Evolutionary conservation across 2,797 vertebrate species (phyloP), one percentile per base, ranked within the genome.

Genomic region (Pangasius sanitwongsei): DNA sequence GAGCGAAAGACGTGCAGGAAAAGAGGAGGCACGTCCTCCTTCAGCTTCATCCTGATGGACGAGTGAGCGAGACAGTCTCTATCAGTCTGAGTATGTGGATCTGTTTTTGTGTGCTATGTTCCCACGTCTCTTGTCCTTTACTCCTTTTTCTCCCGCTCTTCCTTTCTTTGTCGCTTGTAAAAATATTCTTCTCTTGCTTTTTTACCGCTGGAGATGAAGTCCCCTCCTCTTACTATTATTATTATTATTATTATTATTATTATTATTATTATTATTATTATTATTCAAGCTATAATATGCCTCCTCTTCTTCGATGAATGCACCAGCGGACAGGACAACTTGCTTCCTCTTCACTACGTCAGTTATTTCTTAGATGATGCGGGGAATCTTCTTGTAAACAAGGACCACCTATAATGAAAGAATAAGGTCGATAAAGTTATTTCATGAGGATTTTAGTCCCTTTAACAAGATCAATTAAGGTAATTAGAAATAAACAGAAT

Each of bases 21-120:
- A 93, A 99, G 67, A 4, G 98, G 98, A 90, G 98, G 98, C 90
- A 99, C 97, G 90, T 97, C 96, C 94, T 99, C 98, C 93, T 99
- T 99, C 92, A 99, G 92, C 95, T 99, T 98, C 99, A 99, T 99
- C 92, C 94, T 94, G 88, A 89, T 63, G 89, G 34, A 41, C 84
- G 78, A 5, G 0, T 61, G 18, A 72, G 18, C 48, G 78, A 67
- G 1, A 81, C 28, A 53, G 77, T 9, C 50, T 28, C 72, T 7
- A 61, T 59, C 16, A 50, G 37, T 41, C 77, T 7, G n/a, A 82
- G 25, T 63, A 41, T 63, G 57, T 48, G 55, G 37, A 55, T 69
- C 34, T 4, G 12, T 53, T 37, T 53, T 25, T 77, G 53, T 50
- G 55, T 50, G 81, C 8, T 69, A 23, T 37, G 20, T 37, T 57